phyloP scores from a whole-genome alignment of 2,113 vertebrate genomes.

The Strix aluco region DNA sequence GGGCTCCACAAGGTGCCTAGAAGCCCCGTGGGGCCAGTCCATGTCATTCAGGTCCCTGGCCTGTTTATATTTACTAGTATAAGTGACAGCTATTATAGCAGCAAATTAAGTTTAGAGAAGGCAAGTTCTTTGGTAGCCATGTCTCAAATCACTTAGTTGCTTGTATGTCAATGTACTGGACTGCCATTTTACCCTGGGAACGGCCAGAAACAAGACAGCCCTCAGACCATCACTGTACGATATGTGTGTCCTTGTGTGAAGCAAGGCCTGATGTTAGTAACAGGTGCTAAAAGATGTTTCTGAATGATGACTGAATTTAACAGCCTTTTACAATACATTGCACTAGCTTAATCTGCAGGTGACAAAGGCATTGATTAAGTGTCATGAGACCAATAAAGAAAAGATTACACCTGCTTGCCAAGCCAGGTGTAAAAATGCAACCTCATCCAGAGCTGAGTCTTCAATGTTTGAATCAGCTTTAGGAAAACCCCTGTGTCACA shows the following conservation, averaged over 20 bases:
- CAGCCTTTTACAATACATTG: not conserved
- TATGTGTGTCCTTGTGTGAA: not conserved
- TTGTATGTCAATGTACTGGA: not conserved
- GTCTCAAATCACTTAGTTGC: not conserved
- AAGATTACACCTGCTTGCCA: not conserved
- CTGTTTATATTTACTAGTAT: not conserved
- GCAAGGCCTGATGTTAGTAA: not conserved
- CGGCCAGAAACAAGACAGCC: not conserved
- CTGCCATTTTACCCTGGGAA: not conserved
- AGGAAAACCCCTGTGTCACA: not conserved
- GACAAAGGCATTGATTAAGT: conserved; percentile 17
- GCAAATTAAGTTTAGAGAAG: not conserved
- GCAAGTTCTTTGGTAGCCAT: not conserved
- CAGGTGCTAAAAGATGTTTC: conserved; percentile 26
- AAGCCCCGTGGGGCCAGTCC: not conserved
- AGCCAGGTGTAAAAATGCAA: not conserved
- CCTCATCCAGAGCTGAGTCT: not conserved
- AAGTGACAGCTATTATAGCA: not conserved
- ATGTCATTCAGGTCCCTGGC: not conserved
- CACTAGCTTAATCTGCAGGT: conserved; percentile 17
- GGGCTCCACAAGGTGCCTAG: not conserved
- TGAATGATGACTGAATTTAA: not conserved
- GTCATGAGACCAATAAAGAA: not conserved
- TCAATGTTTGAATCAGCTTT: not conserved
- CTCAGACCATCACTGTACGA: not conserved